Evolutionary conservation across 2,113 vertebrate species (phyloP).

Genomic region (Sardina pilchardus): DNA sequence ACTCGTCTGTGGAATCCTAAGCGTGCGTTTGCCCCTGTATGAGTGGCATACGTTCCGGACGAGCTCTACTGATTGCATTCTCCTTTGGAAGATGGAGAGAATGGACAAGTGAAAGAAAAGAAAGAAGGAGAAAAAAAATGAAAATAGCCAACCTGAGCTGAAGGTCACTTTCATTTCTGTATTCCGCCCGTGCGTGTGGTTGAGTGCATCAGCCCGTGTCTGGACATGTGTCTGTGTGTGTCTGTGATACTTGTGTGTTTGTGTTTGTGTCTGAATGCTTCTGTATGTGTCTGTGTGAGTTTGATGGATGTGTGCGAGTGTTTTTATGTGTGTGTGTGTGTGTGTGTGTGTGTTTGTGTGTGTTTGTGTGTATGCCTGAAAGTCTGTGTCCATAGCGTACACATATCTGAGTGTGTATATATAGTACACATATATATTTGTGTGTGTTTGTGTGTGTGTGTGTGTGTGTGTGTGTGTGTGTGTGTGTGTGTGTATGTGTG

Average conservation of each 20-base stretch:
- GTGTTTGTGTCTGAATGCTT: neutral
- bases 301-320: neutral
- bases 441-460: neutral
- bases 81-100: constrained; percentile 39
- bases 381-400: too few species aligned
- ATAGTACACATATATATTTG: neutral
- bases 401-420: neutral
- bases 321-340: neutral
- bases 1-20: constrained; percentile 63
- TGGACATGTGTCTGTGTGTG: neutral
- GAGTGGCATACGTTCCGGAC: constrained; percentile 51
- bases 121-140: neutral
- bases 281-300: neutral
- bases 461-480: neutral
- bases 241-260: neutral
- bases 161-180: constrained; percentile 17
- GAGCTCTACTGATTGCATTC: constrained; percentile 62
- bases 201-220: constrained; percentile 15
- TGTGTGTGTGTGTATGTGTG: neutral
- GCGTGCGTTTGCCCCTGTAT: constrained; percentile 60
- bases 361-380: neutral
- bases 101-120: constrained; percentile 37
- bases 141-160: neutral
- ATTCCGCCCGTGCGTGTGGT: neutral
- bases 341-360: neutral